Percentiles rank a stretch among this genome's conserved stretches.
Conservation (phyloP, 2,797 vertebrate species). For the Malacoctenus gilli region DNA sequence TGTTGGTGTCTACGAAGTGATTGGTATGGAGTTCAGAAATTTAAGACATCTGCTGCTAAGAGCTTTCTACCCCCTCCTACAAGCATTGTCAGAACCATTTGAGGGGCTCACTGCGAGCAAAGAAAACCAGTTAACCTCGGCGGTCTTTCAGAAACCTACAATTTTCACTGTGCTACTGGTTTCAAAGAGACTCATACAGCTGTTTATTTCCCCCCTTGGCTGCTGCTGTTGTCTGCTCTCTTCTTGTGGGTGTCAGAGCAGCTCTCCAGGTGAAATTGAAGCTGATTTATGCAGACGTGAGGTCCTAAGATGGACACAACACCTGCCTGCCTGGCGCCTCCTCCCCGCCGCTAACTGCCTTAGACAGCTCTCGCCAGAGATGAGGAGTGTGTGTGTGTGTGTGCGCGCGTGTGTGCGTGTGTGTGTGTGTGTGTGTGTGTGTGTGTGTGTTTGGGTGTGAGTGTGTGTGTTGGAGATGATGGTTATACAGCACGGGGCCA, state of each 20-base stretch:
- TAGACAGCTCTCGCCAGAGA: constrained; percentile 56
- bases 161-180: constrained; percentile 39
- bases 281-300: constrained; percentile 68
- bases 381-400: constrained; percentile 17
- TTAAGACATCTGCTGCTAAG: constrained; percentile 25
- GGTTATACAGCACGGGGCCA: constrained; percentile 36
- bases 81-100: constrained; percentile 13
- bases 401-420: constrained; percentile 17
- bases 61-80: constrained; percentile 4
- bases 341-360: constrained; percentile 50
- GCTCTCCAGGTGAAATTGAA: constrained; percentile 63
- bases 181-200: constrained; percentile 25
- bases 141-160: constrained; percentile 40
- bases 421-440: constrained; percentile 9
- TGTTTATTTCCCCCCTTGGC: constrained; percentile 33
- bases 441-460: not conserved
- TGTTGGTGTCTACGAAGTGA: constrained; percentile 23
- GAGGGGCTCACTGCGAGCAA: constrained; percentile 24
- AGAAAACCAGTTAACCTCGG: constrained; percentile 51
- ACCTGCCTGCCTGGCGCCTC: constrained; percentile 59
- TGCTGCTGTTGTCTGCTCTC: constrained; percentile 25
- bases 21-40: constrained; percentile 39
- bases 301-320: constrained; percentile 58
- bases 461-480: constrained; percentile 26
- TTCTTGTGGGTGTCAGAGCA: constrained; percentile 35